Percentiles rank a stretch among this genome's conserved stretches.
phyloP scores from a whole-genome alignment of 2,113 vertebrate genomes.

The Sminthopsis crassicaudata region DNA sequence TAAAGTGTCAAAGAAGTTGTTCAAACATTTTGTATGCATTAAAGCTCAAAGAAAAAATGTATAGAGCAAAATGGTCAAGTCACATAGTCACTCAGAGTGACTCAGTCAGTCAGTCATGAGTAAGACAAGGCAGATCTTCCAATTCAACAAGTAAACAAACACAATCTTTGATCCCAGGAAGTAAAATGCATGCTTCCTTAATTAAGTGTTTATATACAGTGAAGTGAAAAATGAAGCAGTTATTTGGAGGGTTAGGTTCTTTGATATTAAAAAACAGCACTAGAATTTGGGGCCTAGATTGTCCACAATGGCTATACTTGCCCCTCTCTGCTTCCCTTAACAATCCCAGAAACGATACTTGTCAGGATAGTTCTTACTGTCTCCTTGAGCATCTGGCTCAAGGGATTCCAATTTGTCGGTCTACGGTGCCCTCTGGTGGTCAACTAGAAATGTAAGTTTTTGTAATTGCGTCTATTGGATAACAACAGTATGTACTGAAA shows the following conservation, averaged over 20 bases:
- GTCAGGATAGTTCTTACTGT: neutral
- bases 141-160: neutral
- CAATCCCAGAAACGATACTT: neutral
- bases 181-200: neutral
- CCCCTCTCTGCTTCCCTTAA: too few relatives aligned
- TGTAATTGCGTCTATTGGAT: neutral
- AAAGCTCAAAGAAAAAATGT: neutral
- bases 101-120: neutral
- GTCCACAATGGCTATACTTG: neutral
- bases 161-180: neutral
- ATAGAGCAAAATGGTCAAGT: neutral
- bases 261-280: constrained; percentile 7
- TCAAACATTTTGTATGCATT: neutral
- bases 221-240: neutral
- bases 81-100: neutral
- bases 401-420: neutral
- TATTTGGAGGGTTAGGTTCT: neutral
- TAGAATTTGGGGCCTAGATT: neutral
- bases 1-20: neutral
- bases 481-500: neutral
- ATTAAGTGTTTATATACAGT: neutral
- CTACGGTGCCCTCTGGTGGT: neutral
- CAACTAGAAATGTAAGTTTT: neutral
- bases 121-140: neutral
- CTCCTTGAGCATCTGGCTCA: neutral